Evolutionary conservation across 2,888 invertebrate genomes (phyloP).

Genomic region (Watsonalla cultraria): DNA sequence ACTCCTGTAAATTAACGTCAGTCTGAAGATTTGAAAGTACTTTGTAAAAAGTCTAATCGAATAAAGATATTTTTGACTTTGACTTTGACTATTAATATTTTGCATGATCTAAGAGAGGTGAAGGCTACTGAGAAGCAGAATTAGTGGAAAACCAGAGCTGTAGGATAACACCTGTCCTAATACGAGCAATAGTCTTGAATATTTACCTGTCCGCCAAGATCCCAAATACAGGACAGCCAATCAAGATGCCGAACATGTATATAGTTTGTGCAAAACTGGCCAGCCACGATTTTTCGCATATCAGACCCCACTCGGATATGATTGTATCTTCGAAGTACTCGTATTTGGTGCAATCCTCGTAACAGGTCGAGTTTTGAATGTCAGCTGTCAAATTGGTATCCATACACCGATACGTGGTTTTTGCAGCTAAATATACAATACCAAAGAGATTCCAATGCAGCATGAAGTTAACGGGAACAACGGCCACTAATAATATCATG

Average conservation of each 20-base stretch:
- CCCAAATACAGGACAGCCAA: neutral
- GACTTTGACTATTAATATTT: too few relatives aligned
- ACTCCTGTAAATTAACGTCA: too few relatives aligned
- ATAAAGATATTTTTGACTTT: too few relatives aligned
- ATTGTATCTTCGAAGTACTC: constrained; percentile 61
- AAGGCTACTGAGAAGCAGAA: too few relatives aligned
- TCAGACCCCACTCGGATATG: constrained; percentile 81
- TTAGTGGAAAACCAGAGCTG: too few relatives aligned
- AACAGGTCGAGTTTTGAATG: neutral
- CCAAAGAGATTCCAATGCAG: neutral
- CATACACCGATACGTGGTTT: neutral
- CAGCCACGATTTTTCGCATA: constrained; percentile 76
- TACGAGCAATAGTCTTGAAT: too few relatives aligned
- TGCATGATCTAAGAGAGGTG: too few relatives aligned
- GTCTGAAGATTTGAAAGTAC: too few relatives aligned
- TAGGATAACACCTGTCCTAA: too few relatives aligned
- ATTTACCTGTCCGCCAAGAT: constrained; percentile 1
- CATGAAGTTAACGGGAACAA: neutral
- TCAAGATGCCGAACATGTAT: neutral
- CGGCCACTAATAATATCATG: neutral
- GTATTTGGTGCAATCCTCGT: neutral
- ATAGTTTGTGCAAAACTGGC: constrained; percentile 78
- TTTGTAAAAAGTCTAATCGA: too few relatives aligned
- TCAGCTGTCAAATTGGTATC: neutral
- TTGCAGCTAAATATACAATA: neutral